Evolutionary conservation across 2,888 invertebrate species (phyloP).

Genomic region (Steinernema hermaphroditum): DNA sequence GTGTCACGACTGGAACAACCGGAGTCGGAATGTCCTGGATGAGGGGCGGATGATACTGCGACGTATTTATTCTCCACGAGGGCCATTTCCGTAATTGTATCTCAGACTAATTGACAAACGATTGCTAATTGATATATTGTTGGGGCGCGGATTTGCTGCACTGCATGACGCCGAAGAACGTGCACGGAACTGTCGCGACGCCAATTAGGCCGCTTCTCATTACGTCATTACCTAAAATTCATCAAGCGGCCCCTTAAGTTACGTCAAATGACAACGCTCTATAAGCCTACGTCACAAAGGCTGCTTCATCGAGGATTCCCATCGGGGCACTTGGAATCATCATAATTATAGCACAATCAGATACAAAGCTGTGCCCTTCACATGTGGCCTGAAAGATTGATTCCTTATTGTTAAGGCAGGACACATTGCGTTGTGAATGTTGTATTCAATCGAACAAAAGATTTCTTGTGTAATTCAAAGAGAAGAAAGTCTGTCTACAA

Average conservation of each 20-base stretch:
- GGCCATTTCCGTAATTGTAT: conserved; percentile 30
- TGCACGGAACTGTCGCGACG: conserved; percentile 12
- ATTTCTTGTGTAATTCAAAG: too few species aligned
- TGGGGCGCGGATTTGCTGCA: conserved; percentile 11
- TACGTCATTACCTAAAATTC: not conserved
- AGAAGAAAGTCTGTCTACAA: too few species aligned
- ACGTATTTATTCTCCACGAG: not conserved
- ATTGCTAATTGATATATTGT: conserved; percentile 27
- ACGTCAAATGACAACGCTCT: not conserved
- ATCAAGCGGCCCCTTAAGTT: not conserved
- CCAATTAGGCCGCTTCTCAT: not conserved
- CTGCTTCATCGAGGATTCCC: not conserved
- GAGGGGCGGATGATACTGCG: conserved; percentile 17
- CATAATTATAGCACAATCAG: too few species aligned
- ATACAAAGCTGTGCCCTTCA: too few species aligned
- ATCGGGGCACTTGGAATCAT: too few species aligned
- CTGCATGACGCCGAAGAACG: not conserved
- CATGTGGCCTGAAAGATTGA: too few species aligned
- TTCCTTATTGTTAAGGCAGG: too few species aligned
- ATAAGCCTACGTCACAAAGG: not conserved
- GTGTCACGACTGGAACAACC: not conserved
- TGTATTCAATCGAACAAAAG: too few species aligned
- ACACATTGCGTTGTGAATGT: too few species aligned
- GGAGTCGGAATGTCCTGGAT: not conserved
- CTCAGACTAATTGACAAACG: conserved; percentile 23